These are phyloP conservation scores for Columba livia DNA, from an alignment of 2,113 vertebrate genomes.

Conservation along the genomic window DNA sequence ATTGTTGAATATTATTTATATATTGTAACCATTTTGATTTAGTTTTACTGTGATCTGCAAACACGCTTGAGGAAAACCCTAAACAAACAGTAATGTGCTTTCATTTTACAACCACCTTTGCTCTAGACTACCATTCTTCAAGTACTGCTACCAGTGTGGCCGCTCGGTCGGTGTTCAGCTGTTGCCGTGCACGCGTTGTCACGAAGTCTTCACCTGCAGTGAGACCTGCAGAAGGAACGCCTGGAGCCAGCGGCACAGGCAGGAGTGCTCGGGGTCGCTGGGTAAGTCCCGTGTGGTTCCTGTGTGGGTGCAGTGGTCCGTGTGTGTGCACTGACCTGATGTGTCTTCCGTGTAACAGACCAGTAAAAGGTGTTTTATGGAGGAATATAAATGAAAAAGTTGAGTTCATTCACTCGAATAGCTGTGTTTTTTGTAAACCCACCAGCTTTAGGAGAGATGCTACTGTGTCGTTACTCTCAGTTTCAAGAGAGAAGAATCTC, in stretches of 20 bases:
- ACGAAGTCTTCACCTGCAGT: slow-evolving; percentile 80
- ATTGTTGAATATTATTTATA: too few relatives aligned
- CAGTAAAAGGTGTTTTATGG: not conserved
- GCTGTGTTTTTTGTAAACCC: not conserved
- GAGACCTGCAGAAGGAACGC: slow-evolving; percentile 77
- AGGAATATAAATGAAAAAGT: not conserved
- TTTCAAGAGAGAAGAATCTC: not conserved
- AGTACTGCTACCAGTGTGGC: slow-evolving; percentile 84
- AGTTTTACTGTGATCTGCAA: too few relatives aligned
- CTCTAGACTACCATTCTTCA: slow-evolving; percentile 72
- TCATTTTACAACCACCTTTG: not conserved
- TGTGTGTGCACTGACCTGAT: not conserved
- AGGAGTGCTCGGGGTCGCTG: slow-evolving; percentile 69
- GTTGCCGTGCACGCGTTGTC: slow-evolving; percentile 74
- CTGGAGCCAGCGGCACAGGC: slow-evolving; percentile 77
- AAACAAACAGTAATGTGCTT: too few relatives aligned
- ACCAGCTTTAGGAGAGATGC: not conserved
- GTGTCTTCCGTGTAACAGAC: not conserved
- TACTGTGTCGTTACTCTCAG: not conserved
- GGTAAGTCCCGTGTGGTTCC: slow-evolving; percentile 20
- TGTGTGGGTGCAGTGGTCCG: not conserved
- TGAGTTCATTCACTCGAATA: not conserved
- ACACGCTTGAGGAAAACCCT: too few relatives aligned
- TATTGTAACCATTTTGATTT: too few relatives aligned
- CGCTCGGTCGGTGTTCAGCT: slow-evolving; percentile 78